Conservation (phyloP, 2,113 vertebrate genomes). For the Poicephalus meyeri region DNA sequence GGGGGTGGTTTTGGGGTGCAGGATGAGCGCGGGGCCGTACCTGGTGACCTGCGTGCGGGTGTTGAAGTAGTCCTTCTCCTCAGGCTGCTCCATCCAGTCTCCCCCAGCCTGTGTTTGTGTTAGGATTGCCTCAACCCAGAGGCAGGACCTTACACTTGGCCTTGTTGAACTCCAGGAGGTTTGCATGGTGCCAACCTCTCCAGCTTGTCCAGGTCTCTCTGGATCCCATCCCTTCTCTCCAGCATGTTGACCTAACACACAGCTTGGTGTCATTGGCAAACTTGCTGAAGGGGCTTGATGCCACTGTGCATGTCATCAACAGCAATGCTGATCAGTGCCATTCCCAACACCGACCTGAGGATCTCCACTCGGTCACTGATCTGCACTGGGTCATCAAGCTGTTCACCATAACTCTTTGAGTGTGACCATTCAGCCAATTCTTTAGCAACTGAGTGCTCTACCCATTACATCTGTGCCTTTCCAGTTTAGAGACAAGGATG, state of each 20-base stretch:
- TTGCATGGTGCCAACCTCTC: neutral
- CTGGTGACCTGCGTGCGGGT: slow-evolving; percentile 96
- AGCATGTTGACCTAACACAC: neutral
- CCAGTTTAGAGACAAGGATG: neutral
- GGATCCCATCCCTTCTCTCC: neutral
- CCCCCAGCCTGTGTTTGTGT: neutral
- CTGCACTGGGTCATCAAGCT: neutral
- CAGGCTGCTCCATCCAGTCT: neutral
- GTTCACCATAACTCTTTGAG: neutral
- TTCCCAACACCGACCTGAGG: neutral
- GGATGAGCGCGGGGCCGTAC: slow-evolving; percentile 57
- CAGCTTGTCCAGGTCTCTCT: neutral
- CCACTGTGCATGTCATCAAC: neutral
- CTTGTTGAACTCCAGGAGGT: neutral
- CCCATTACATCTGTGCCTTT: neutral
- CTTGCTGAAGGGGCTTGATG: neutral
- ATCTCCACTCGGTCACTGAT: neutral
- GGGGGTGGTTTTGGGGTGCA: rapidly evolving
- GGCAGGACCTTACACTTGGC: neutral
- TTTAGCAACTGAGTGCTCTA: neutral
- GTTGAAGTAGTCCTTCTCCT: slow-evolving; percentile 80
- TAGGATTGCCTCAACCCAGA: neutral
- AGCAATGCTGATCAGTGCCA: neutral
- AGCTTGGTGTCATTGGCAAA: neutral
- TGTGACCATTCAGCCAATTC: neutral